Evolutionary conservation across 2,888 invertebrate genomes (phyloP).

Genomic region (Eurytoma californica): DNA sequence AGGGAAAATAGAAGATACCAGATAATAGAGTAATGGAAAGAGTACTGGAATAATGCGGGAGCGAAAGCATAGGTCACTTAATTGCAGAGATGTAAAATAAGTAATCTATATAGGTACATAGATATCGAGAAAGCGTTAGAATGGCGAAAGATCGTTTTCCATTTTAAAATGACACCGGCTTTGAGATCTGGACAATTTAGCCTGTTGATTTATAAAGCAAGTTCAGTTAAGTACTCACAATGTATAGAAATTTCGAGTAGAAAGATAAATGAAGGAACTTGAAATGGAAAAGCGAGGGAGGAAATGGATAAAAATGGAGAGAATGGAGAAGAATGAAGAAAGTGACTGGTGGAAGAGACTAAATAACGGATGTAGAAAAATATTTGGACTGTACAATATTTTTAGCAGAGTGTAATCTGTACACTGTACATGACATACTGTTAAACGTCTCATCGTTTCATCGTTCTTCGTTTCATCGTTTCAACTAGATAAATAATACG

Average conservation of each 20-base stretch:
- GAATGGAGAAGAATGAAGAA: neutral
- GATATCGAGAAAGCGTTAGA: no score
- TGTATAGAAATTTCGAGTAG: no score
- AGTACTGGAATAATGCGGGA: no score
- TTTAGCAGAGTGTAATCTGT: neutral
- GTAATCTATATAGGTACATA: neutral
- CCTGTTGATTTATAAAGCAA: no score
- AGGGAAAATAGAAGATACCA: neutral
- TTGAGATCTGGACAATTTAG: no score
- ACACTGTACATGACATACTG: constrained; percentile 27
- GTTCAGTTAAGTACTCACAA: no score
- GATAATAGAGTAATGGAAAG: no score
- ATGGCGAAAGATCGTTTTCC: no score
- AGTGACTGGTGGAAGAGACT: constrained; percentile 12
- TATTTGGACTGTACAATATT: constrained; percentile 21
- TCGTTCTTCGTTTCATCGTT: constrained; percentile 9
- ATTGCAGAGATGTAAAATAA: constrained; percentile 33
- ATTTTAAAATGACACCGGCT: no score
- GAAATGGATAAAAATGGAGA: neutral
- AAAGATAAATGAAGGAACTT: no score
- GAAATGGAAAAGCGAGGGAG: no score
- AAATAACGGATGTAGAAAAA: constrained; percentile 32
- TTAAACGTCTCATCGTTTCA: neutral
- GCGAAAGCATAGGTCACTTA: neutral
- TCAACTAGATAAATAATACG: constrained; percentile 53